Conservation (phyloP, 2,113 vertebrate species). For the Xiphophorus couchianus region DNA sequence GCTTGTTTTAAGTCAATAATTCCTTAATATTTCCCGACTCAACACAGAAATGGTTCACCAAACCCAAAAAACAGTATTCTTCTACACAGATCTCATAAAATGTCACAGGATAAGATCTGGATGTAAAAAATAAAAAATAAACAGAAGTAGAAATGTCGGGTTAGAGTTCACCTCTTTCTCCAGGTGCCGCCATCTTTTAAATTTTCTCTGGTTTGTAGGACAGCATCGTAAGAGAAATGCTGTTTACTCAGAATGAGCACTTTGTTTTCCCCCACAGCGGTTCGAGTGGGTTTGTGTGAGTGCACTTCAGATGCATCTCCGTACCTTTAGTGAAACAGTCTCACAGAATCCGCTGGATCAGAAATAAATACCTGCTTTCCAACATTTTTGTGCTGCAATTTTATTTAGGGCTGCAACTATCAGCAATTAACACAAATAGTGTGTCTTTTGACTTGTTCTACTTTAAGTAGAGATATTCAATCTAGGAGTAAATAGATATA, state of each 20-base stretch:
- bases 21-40: too few species aligned
- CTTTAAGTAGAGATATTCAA: too few species aligned
- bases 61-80: too few species aligned
- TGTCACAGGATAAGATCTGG: too few species aligned
- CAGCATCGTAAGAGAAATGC: neutral
- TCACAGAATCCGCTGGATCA: neutral
- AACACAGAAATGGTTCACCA: too few species aligned
- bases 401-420: neutral
- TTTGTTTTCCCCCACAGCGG: neutral
- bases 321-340: neutral
- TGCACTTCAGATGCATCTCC: neutral
- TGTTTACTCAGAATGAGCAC: neutral
- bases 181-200: neutral
- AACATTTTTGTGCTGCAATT: neutral
- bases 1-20: too few species aligned
- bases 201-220: neutral
- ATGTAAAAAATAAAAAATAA: too few species aligned
- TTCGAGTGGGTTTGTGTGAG: neutral
- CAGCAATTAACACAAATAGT: neutral
- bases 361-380: too few species aligned
- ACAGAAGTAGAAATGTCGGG: too few species aligned
- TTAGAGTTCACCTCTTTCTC: neutral
- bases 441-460: neutral
- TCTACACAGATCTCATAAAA: too few species aligned
- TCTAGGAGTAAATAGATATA: too few species aligned